Evolutionary conservation across 2,797 vertebrate genomes (phyloP).

Genomic region (Botia almorhae): DNA sequence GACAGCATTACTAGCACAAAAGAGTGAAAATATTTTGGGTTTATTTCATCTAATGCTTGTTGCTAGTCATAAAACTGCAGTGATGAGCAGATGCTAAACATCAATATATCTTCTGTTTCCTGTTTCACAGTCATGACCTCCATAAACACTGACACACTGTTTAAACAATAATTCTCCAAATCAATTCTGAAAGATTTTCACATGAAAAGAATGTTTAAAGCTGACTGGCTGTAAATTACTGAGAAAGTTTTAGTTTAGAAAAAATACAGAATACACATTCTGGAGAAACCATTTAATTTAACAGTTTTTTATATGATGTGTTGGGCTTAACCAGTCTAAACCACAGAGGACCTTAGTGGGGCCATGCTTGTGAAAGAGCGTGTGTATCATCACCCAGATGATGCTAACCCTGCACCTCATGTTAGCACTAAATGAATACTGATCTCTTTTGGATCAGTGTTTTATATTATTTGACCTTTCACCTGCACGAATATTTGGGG

Average conservation of each 20-base stretch:
- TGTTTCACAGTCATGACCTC: not conserved
- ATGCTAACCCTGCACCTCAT: not conserved
- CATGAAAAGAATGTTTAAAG: too few relatives aligned
- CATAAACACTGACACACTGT: not conserved
- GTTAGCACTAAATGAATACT: not conserved
- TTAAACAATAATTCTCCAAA: not conserved
- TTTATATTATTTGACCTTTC: constrained; percentile 9
- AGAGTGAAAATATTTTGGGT: too few relatives aligned
- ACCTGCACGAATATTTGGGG: not conserved
- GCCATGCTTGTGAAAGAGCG: too few relatives aligned
- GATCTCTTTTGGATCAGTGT: not conserved
- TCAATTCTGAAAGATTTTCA: too few relatives aligned
- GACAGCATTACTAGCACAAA: too few relatives aligned
- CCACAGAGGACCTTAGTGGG: not conserved
- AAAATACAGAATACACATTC: too few relatives aligned
- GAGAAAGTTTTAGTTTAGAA: not conserved
- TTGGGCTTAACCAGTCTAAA: not conserved
- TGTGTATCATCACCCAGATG: too few relatives aligned
- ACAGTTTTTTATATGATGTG: too few relatives aligned
- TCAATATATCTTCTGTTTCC: not conserved
- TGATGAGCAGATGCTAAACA: not conserved
- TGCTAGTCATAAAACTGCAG: constrained; percentile 8
- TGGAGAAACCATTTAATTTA: too few relatives aligned
- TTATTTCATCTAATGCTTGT: not conserved
- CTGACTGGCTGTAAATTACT: not conserved